Conservation (phyloP, 2,888 invertebrate species). For the Mimachlamys varia region DNA sequence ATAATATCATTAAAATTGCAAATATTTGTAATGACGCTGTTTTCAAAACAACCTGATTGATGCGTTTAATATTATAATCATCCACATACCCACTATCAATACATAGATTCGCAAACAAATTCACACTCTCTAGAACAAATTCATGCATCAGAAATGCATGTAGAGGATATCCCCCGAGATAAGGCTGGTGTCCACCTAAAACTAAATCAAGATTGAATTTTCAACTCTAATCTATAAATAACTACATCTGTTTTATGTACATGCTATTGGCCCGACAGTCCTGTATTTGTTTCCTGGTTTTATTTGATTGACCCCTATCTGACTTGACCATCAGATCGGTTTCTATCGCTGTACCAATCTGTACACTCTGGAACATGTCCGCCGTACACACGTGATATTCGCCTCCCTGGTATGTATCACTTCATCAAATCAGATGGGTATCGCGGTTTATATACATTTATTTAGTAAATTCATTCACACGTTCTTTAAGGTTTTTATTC, state of each 20-base stretch:
- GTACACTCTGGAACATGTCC: neutral
- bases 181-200: neutral
- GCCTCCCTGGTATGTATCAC: neutral
- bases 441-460: slow-evolving; percentile 4
- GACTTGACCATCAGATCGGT: slow-evolving; percentile 17
- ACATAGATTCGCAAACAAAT: too few relatives aligned
- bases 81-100: too few relatives aligned
- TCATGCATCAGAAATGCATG: too few relatives aligned
- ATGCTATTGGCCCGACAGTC: neutral
- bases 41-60: too few relatives aligned
- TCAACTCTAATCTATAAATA: neutral
- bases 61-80: too few relatives aligned
- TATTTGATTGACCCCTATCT: neutral
- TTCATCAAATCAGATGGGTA: neutral
- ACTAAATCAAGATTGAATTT: neutral
- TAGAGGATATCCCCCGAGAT: neutral
- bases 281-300: neutral
- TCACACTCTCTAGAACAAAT: too few relatives aligned
- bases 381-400: neutral
- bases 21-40: too few relatives aligned
- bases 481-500: neutral
- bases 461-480: slow-evolving; percentile 25
- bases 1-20: too few relatives aligned
- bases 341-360: neutral
- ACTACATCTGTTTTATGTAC: slow-evolving; percentile 10